Evolutionary conservation across 2,888 invertebrate genomes (phyloP).

Genomic region (Cremastobaeus sp.): DNA sequence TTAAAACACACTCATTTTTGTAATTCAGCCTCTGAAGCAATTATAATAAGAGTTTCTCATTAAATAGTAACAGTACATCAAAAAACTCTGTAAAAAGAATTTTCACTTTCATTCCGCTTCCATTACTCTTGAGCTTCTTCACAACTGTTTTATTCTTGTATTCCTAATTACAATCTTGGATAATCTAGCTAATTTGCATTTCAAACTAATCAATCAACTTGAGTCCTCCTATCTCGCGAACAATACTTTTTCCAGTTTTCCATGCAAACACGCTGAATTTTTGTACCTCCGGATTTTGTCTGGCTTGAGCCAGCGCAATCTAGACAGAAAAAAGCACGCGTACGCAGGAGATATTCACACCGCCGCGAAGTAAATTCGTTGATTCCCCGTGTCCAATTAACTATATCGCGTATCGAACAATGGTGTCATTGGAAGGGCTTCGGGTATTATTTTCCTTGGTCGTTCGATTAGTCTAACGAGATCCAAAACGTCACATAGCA

Average conservation of each 20-base stretch:
- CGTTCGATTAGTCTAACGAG: constrained; percentile 56
- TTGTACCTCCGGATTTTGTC: too few relatives aligned
- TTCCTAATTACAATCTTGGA: too few relatives aligned
- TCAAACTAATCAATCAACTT: neutral
- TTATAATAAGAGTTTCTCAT: too few relatives aligned
- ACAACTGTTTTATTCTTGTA: too few relatives aligned
- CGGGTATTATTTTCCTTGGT: constrained; percentile 30
- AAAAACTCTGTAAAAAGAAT: too few relatives aligned
- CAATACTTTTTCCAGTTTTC: neutral
- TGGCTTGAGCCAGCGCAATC: too few relatives aligned
- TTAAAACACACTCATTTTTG: too few relatives aligned
- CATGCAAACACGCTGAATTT: too few relatives aligned
- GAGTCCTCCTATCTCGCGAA: neutral
- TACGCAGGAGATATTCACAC: neutral
- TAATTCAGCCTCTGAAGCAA: too few relatives aligned
- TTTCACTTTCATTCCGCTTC: too few relatives aligned
- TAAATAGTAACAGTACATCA: too few relatives aligned
- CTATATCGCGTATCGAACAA: constrained; percentile 28
- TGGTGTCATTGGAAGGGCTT: constrained; percentile 18
- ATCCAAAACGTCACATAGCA: constrained; percentile 45
- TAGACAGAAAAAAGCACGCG: neutral
- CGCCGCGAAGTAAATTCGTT: neutral
- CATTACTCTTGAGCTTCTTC: too few relatives aligned
- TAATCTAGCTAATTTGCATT: neutral
- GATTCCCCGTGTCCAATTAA: constrained; percentile 33